Evolutionary conservation across 2,113 vertebrate species (phyloP).

Genomic region (Cygnus atratus): DNA sequence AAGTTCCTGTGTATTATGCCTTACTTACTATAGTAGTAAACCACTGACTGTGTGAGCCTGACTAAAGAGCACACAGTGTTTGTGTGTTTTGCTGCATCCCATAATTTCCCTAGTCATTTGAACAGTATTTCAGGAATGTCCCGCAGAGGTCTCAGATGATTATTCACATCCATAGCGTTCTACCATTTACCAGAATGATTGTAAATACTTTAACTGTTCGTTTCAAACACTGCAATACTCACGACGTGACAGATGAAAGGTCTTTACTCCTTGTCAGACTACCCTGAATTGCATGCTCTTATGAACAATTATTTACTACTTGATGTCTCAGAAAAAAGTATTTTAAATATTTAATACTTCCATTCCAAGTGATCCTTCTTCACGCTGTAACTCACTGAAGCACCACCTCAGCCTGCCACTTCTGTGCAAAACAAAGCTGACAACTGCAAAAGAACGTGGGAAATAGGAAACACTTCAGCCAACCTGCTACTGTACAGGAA

Average conservation of each 20-base stretch:
- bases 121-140: slow-evolving; percentile 76
- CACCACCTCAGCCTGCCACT: background rate
- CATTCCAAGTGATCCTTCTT: background rate
- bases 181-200: background rate
- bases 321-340: slow-evolving; percentile 28
- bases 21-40: background rate
- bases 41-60: background rate
- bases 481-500: background rate
- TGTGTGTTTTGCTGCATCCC: slow-evolving; percentile 23
- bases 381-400: background rate
- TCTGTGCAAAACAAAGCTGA: background rate
- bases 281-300: background rate
- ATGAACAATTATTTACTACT: background rate
- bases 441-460: background rate
- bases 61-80: slow-evolving; percentile 8
- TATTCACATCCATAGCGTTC: slow-evolving; percentile 54
- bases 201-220: background rate
- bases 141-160: slow-evolving; percentile 43
- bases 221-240: background rate
- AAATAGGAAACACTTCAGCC: background rate
- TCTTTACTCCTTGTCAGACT: background rate
- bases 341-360: slow-evolving; percentile 32
- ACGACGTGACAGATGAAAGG: background rate
- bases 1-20: background rate
- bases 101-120: slow-evolving; percentile 59